Base-by-base conservation (phyloP, 2,888 invertebrate species). In the Cosmia pyralina region DNA sequence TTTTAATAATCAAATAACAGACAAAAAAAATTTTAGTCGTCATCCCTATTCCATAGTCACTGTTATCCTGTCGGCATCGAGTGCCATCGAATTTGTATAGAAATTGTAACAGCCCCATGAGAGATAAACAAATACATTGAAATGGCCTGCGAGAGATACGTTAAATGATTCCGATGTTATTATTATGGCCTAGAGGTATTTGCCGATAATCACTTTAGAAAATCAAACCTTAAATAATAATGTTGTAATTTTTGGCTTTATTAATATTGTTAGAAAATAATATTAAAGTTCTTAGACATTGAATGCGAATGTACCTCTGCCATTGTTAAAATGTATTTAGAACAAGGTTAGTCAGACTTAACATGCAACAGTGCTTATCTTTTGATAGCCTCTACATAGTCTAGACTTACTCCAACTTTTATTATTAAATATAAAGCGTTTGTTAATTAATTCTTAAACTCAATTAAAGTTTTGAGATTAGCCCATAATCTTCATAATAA, bases 301-400 rank as follows among this genome's bases (percentile, higher is more conserved):
- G 15, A 38, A n/a, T n/a, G 34, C 4, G 11, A 58, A 4, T 57
- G 2, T 34, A 44, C 7, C 22, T 28, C 28, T 69, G 41, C 50
- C 46, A 64, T 82, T 69, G 55, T 69, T 82, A 50, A 69, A 50
- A 82, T 82, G 78, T 81, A 78, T 79, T 77, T 53, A 55, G 70
- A 41, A 48, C 82, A 62, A 77, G 82, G 65, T 57, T 66, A 66
- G 13, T 50, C 0, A 22, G 15, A 65, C 57, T 48, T 48, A 46
- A 38, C 62, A 58, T 77, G 70, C 78, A 77, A 82, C 52, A 38
- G 38, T 17, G 55, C 48, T 82, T 70, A 77, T 82, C 70, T 66
- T 55, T 77, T 22, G 44, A 62, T 28, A 58, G 57, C 41, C 50
- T 55, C 38, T n/a, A 48, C 11, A 46, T 4, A 58, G 69, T 53